Evolutionary conservation across 2,113 vertebrate genomes (phyloP).

Genomic region (Ornithorhynchus anatinus): DNA sequence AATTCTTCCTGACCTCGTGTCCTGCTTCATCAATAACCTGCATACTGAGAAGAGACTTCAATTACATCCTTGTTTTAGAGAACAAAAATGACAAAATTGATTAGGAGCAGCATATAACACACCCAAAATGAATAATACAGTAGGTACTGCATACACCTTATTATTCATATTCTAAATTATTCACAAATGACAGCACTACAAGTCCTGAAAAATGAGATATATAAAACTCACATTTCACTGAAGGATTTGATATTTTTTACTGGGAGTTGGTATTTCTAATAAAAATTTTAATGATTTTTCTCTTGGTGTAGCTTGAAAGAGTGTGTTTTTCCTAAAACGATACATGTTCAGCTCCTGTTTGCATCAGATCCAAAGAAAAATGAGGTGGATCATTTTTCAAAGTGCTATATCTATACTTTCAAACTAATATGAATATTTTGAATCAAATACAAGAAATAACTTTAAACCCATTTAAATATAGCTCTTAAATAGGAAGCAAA

Average conservation of each 20-base stretch:
- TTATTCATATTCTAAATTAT: conserved; percentile 33
- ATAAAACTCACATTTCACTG: conserved; percentile 25
- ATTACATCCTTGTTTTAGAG: not conserved
- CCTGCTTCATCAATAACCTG: not conserved
- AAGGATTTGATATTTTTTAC: conserved; percentile 2
- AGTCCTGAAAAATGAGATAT: conserved; percentile 24
- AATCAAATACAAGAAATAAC: too few species aligned
- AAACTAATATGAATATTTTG: too few species aligned
- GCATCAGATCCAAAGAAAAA: too few species aligned
- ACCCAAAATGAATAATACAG: conserved; percentile 5
- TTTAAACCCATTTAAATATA: too few species aligned
- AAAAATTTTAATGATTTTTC: not conserved
- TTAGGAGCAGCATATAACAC: not conserved
- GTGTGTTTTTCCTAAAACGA: not conserved
- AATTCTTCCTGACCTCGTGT: not conserved
- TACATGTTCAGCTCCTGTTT: too few species aligned
- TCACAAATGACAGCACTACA: conserved; percentile 5
- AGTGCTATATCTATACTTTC: too few species aligned
- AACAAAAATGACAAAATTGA: not conserved
- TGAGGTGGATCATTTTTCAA: too few species aligned
- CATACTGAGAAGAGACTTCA: not conserved
- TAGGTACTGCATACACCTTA: not conserved
- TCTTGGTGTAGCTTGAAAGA: not conserved
- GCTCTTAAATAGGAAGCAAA: too few species aligned
- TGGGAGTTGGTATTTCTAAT: not conserved